These are phyloP conservation scores for Nemotelus nigrinus DNA, from an alignment of 2,888 invertebrate genomes.

Conservation along the genomic window DNA sequence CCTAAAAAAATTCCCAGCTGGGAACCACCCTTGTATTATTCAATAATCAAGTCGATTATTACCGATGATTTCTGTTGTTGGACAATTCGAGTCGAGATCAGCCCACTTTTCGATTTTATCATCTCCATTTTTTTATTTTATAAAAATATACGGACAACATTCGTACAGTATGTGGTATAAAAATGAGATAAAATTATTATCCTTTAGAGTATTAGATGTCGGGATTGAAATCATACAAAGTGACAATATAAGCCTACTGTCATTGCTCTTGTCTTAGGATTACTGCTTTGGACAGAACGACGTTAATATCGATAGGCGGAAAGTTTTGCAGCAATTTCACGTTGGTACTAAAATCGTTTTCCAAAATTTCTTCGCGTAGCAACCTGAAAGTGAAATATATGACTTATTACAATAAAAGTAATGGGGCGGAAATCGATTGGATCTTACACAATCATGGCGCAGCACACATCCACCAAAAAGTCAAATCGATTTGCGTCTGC, in stretches of 20 bases:
- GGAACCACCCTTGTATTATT: too few species aligned
- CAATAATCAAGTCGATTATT: too few species aligned
- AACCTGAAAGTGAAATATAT: slow-evolving; percentile 69
- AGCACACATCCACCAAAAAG: slow-evolving; percentile 91
- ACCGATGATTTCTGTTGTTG: too few species aligned
- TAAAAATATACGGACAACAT: not conserved
- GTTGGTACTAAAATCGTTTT: slow-evolving; percentile 91
- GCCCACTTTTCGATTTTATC: too few species aligned
- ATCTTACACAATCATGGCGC: slow-evolving; percentile 96
- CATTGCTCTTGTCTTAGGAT: slow-evolving; percentile 53
- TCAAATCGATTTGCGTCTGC: slow-evolving; percentile 89
- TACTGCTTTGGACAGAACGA: slow-evolving; percentile 82
- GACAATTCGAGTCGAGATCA: too few species aligned
- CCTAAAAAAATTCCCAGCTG: too few species aligned
- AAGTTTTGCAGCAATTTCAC: slow-evolving; percentile 94
- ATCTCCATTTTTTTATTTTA: too few species aligned
- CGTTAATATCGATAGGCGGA: slow-evolving; percentile 87
- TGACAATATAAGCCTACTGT: not conserved
- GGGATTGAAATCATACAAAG: too few species aligned
- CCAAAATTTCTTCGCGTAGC: slow-evolving; percentile 82
- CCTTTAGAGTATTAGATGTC: not conserved
- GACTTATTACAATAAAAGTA: slow-evolving; percentile 1
- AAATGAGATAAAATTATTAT: not conserved
- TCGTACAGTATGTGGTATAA: slow-evolving; percentile 1
- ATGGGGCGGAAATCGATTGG: not conserved